Base-by-base conservation (phyloP, 2,113 vertebrate genomes). In the Xiphophorus hellerii region DNA sequence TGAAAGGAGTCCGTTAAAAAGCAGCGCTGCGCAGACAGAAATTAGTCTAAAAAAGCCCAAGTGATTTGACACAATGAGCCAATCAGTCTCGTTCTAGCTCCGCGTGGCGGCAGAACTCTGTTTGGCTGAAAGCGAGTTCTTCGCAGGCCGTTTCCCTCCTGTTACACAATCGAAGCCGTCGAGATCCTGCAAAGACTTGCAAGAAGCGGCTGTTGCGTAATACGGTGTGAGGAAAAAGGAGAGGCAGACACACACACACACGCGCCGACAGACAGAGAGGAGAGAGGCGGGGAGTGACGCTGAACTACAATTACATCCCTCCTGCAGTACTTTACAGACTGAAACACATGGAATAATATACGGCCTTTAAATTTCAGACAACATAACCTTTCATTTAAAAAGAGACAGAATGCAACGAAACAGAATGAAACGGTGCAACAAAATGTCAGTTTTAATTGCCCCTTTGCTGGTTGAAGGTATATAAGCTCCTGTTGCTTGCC, bases 151-250 rank as follows among this genome's bases (percentile, higher is more conserved):
- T 88, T 88, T 83, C 78, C 31, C 76, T 80, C 68, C 42, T 0
- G 62, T 92, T 92, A 85, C 85, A 85, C 87, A 92, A 91, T 84
- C 69, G 39, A 15, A 62, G 66, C 62, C 7, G 66, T 60, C 5
- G 54, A 63, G 71, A 84, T 86, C 88, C 83, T 89, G 88, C 74
- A 74, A 87, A 60, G 87, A 87, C 85, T 86, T 85, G 87, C 78
- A 84, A 86, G 77, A 81, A 81, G 84, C 60, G 54, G 58, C 30
- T 35, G 66, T 93, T 92, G 89, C 85, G 77, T 82, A 92, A 93
- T n/a, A 35, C n/a, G 35, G 51, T 66, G 76, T 69, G 82, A 69
- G 71, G 71, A 37, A 35, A 39, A 76, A 31, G 61, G 64, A 69
- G 63, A 61, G 27, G 10, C 28, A 12, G 4, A 44, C 22, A 70